Conservation (phyloP, 2,888 invertebrate genomes). For the Autographa pulchrina region DNA sequence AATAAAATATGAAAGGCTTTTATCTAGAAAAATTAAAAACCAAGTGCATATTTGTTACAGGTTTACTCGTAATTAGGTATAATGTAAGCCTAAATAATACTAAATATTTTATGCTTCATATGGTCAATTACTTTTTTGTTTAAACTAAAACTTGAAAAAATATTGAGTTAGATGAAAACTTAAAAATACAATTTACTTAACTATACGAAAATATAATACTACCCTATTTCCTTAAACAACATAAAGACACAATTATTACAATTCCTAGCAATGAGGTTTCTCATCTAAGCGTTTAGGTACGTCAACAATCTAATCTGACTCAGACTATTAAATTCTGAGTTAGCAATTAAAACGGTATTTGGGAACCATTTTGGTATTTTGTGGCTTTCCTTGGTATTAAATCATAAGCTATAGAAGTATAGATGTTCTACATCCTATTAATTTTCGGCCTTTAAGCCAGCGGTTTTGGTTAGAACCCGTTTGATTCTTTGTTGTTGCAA, state of each 20-base stretch:
- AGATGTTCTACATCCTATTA: conserved; percentile 44
- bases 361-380: conserved; percentile 54
- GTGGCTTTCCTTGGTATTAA: conserved; percentile 50
- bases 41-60: too few relatives aligned
- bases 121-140: too few relatives aligned
- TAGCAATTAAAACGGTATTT: conserved; percentile 59
- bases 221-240: background rate
- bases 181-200: too few relatives aligned
- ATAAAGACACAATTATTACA: background rate
- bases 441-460: conserved; percentile 43
- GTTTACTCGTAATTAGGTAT: too few relatives aligned
- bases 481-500: background rate
- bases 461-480: conserved; percentile 24
- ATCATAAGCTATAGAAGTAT: conserved; percentile 52
- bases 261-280: background rate
- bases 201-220: background rate
- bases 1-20: background rate
- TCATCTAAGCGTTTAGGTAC: conserved; percentile 13
- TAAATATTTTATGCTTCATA: too few relatives aligned
- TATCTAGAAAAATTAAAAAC: too few relatives aligned
- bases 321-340: conserved; percentile 39
- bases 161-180: too few relatives aligned
- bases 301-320: conserved; percentile 50
- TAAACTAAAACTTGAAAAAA: too few relatives aligned
- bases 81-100: too few relatives aligned